Evolutionary conservation across 2,113 vertebrate species (phyloP).

Genomic region (Oriolus oriolus): DNA sequence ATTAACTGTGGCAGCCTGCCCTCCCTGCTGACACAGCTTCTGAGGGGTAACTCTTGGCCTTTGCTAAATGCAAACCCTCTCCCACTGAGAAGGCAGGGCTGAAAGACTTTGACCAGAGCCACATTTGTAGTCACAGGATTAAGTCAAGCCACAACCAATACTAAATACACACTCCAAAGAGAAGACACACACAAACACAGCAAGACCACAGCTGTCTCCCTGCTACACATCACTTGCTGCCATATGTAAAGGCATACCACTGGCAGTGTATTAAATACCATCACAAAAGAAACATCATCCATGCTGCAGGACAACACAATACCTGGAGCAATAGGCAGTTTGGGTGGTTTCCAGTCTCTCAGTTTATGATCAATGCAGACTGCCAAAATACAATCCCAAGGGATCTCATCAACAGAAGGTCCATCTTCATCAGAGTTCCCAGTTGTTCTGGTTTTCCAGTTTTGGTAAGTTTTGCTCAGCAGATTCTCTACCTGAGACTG

Average conservation of each 20-base stretch:
- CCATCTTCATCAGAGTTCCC: not conserved
- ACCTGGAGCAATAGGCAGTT: slow-evolving; percentile 75
- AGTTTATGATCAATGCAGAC: slow-evolving; percentile 90
- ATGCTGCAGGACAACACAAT: not conserved
- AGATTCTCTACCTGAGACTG: slow-evolving; percentile 87
- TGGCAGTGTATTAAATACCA: not conserved
- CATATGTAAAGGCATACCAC: not conserved
- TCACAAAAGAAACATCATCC: not conserved
- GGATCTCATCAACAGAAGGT: slow-evolving; percentile 74
- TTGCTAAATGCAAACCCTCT: not conserved
- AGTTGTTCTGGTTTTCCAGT: slow-evolving; percentile 38
- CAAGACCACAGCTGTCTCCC: not conserved
- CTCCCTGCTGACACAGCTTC: not conserved
- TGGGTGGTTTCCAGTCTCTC: slow-evolving; percentile 84
- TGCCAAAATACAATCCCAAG: slow-evolving; percentile 84
- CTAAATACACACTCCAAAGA: not conserved
- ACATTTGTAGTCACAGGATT: not conserved
- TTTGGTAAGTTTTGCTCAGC: slow-evolving; percentile 70
- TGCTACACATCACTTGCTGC: not conserved
- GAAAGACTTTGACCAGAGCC: not conserved
- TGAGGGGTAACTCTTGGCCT: not conserved
- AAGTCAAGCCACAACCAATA: not conserved
- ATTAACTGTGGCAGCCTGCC: not conserved
- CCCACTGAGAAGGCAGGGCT: not conserved
- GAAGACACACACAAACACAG: not conserved